A percentile compares a stretch with the other conserved stretches of the same genome.
These are phyloP conservation scores for Papilio dardanus DNA, from an alignment of 1,140 invertebrate genomes.

Conservation along the genomic window DNA sequence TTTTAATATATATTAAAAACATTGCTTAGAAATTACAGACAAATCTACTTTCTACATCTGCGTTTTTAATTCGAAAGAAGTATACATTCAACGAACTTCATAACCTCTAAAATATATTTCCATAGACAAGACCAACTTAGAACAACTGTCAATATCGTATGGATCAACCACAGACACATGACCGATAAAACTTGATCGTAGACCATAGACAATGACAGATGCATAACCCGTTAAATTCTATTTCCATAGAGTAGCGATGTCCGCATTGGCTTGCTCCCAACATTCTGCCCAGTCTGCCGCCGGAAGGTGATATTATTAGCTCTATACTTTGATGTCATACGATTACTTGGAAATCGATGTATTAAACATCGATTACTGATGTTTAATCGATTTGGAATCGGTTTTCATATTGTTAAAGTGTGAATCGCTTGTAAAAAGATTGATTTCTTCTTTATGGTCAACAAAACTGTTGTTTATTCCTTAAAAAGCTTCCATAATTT, in stretches of 20 bases:
- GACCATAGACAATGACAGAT: constrained; percentile 4
- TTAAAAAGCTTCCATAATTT: no score
- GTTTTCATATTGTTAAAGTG: not conserved
- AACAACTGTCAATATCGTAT: constrained; percentile 14
- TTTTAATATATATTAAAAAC: no score
- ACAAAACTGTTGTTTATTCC: not conserved
- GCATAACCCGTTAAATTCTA: constrained; percentile 33
- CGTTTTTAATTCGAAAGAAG: no score
- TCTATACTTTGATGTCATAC: constrained; percentile 32
- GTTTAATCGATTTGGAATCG: constrained; percentile 26
- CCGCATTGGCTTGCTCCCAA: constrained; percentile 35
- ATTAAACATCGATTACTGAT: constrained; percentile 3
- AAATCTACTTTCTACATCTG: no score
- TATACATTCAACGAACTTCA: no score
- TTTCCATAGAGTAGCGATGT: constrained; percentile 37
- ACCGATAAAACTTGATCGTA: constrained; percentile 3
- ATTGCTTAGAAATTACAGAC: no score
- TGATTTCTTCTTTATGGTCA: not conserved
- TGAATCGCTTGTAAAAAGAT: not conserved
- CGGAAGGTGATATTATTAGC: constrained; percentile 34
- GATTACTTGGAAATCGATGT: constrained; percentile 34
- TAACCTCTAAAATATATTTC: constrained; percentile 4
- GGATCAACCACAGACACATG: not conserved
- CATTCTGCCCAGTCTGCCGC: constrained; percentile 33
- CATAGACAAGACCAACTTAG: constrained; percentile 19